A percentile compares a stretch with the other conserved stretches of the same genome.
These are phyloP conservation scores for Sebastes trivittatus DNA, from an alignment of 2,797 vertebrate species.

Conservation along the genomic window DNA sequence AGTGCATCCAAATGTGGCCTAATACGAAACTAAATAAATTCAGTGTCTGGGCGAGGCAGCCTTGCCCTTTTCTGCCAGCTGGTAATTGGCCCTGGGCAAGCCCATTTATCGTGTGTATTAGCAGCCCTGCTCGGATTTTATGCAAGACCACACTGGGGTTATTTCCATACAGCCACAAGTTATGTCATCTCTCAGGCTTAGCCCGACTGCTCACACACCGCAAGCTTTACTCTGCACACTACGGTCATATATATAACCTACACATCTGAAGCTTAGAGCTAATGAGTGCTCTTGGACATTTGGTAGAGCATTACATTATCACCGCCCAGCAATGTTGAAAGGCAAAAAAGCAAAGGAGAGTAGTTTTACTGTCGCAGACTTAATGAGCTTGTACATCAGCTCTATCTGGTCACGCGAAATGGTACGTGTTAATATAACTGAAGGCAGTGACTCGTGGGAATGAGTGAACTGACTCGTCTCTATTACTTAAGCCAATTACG, in stretches of 20 bases:
- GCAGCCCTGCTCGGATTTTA: conserved; percentile 34
- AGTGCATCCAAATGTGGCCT: conserved; percentile 48
- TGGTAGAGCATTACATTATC: not conserved
- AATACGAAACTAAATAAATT: conserved; percentile 53
- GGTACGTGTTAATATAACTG: not conserved
- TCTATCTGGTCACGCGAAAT: not conserved
- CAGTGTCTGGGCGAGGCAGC: conserved; percentile 23
- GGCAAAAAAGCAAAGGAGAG: not conserved
- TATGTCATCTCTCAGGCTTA: conserved; percentile 13
- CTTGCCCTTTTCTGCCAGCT: conserved; percentile 51
- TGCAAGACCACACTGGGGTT: conserved; percentile 40
- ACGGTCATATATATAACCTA: not conserved
- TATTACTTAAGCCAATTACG: conserved; percentile 21
- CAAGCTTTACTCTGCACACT: not conserved
- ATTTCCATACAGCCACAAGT: conserved; percentile 34
- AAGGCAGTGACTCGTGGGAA: not conserved
- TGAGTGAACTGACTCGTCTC: not conserved
- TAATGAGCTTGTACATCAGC: not conserved
- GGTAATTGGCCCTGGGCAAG: conserved; percentile 50
- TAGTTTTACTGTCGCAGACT: not conserved
- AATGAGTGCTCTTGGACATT: not conserved
- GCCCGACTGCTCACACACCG: not conserved
- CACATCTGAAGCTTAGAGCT: not conserved
- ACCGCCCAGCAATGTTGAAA: not conserved
- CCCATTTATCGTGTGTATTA: conserved; percentile 55